Evolutionary conservation across 2,797 vertebrate genomes (phyloP), one percentile per base, ranked within the genome.

Genomic region (Atherinosoma microstoma): DNA sequence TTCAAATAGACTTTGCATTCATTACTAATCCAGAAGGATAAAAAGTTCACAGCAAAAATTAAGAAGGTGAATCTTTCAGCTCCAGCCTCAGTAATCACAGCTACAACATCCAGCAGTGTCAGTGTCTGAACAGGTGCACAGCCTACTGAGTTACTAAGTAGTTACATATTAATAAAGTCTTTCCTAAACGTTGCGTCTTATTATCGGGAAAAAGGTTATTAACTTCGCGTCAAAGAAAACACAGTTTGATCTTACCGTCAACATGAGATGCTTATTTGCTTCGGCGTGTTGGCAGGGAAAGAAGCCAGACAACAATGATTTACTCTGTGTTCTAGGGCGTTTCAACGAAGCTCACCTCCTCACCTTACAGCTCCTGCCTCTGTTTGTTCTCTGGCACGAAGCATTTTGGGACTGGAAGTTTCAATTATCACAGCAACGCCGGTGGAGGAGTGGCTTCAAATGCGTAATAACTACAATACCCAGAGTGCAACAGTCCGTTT

Each of bases 391-490:
- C 51, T 9, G 40, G 12, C 78, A 47, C 66, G 15, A 42, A 67
- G 93, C 89, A 92, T 87, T 77, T 73, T 76, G 94, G 93, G 93
- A 92, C 45, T 80, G 62, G 83, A 58, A 91, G 93, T 95, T 89
- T 75, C 0, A 40, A 58, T 35, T 1, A 16, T 61, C 0, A n/a
- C 78, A 20, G 49, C 4, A 36, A 9, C n/a, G 0, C 5, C 38
- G 6, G 47, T 3, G 73, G 51, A 64, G 74, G 77, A 62, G 60
- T 22, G 80, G 66, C 66, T 47, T 67, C 12, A 3, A 7, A 0
- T 0, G 0, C 0, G 2, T 0, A 10, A 7, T 0, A 13, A 95
- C 94, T 93, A 79, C 88, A 87, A 1, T 76, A 51, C 92, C 95
- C 94, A 90, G 1, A 88, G 82, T 82, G 60, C 93, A 69, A 6